Evolutionary conservation across 1,140 invertebrate genomes (phyloP).

Genomic region (Drosophila aff.): DNA sequence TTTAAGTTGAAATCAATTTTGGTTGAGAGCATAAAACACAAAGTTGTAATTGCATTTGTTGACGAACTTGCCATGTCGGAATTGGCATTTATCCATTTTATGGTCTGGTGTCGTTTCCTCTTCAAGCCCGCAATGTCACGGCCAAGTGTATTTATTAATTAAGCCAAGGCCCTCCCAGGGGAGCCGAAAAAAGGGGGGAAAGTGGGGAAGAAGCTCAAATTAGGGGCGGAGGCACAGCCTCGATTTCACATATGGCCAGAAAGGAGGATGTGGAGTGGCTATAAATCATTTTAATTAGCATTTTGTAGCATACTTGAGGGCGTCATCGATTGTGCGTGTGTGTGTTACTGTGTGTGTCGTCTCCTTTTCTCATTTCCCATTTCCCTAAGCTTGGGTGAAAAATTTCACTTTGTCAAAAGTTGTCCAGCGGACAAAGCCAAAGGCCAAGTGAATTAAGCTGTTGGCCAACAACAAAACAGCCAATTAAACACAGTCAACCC

Average conservation of each 20-base stretch:
- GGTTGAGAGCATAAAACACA: background rate
- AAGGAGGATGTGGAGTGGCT: conserved; percentile 10
- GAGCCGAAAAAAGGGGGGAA: background rate
- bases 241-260: conserved; percentile 50
- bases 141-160: conserved; percentile 70
- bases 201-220: conserved; percentile 27
- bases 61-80: conserved; percentile 21
- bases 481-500: conserved; percentile 59
- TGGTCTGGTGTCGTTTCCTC: conserved; percentile 10
- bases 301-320: conserved; percentile 43
- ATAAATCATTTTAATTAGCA: conserved; percentile 82
- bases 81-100: conserved; percentile 68
- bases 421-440: conserved; percentile 17
- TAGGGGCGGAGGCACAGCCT: conserved; percentile 27
- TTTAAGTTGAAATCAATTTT: conserved; percentile 24
- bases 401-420: conserved; percentile 59
- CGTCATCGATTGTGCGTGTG: conserved; percentile 47
- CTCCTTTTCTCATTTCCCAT: background rate
- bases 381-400: conserved; percentile 10
- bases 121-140: background rate
- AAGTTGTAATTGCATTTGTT: conserved; percentile 41
- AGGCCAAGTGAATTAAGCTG: conserved; percentile 70
- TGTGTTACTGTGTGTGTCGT: background rate
- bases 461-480: conserved; percentile 54
- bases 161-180: conserved; percentile 29